Evolutionary conservation across 2,888 invertebrate species (phyloP).

Genomic region (Elmis aenea): DNA sequence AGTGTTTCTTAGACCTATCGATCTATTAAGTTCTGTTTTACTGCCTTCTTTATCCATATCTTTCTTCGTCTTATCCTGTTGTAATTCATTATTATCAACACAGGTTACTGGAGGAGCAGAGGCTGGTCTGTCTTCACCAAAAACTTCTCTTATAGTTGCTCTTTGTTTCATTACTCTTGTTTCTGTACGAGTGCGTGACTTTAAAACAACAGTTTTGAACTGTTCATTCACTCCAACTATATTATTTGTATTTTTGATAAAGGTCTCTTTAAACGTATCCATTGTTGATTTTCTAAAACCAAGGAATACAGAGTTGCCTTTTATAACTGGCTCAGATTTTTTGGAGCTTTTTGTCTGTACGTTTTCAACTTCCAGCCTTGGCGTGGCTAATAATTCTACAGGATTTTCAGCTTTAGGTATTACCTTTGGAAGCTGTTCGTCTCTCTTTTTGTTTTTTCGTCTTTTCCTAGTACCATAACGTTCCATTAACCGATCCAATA

Average conservation of each 20-base stretch:
- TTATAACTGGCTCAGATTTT: constrained; percentile 39
- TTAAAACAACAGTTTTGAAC: constrained; percentile 67
- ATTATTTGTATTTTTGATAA: constrained; percentile 57
- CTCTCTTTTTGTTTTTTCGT: constrained; percentile 53
- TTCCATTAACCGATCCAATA: constrained; percentile 62
- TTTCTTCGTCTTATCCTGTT: constrained; percentile 38
- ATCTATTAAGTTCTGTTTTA: constrained; percentile 13
- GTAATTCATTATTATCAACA: constrained; percentile 44
- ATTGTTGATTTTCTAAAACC: constrained; percentile 67
- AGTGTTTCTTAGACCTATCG: constrained; percentile 15
- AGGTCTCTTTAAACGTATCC: constrained; percentile 61
- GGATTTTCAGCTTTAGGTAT: constrained; percentile 54
- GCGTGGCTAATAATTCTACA: constrained; percentile 59
- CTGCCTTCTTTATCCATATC: constrained; percentile 48
- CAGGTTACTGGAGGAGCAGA: constrained; percentile 72
- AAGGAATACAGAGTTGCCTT: constrained; percentile 56
- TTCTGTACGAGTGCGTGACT: constrained; percentile 71
- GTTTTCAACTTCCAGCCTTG: constrained; percentile 53
- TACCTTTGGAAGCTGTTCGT: constrained; percentile 53
- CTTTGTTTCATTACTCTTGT: constrained; percentile 67
- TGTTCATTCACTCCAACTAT: constrained; percentile 55
- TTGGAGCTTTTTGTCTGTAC: constrained; percentile 45
- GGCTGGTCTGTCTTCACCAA: constrained; percentile 74
- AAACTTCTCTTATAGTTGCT: constrained; percentile 77
- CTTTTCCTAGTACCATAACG: constrained; percentile 59